Conservation (phyloP, 2,888 invertebrate genomes). For the Drosophila limbata region DNA sequence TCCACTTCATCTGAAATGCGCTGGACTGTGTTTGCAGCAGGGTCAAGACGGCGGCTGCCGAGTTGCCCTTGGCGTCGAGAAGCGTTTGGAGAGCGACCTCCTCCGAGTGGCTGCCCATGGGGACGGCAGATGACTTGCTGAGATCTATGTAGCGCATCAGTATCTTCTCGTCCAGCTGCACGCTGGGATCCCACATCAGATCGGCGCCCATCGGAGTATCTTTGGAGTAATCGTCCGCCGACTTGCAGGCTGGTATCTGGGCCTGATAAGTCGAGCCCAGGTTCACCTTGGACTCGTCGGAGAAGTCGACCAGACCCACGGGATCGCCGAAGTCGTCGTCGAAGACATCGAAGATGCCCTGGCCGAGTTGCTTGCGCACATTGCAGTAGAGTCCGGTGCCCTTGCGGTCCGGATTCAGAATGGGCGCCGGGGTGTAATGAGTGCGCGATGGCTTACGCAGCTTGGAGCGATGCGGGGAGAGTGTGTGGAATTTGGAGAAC, state of each 20-base stretch:
- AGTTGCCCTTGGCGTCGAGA: constrained; percentile 94
- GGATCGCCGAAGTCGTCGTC: constrained; percentile 84
- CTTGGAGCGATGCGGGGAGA: constrained; percentile 84
- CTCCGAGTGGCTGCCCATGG: constrained; percentile 96
- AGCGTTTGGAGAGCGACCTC: constrained; percentile 96
- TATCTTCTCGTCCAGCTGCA: constrained; percentile 86
- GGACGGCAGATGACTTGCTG: constrained; percentile 97
- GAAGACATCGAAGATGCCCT: constrained; percentile 82
- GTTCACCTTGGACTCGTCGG: constrained; percentile 90
- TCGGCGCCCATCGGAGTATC: constrained; percentile 84
- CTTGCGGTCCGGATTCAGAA: constrained; percentile 95
- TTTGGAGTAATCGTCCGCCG: constrained; percentile 29
- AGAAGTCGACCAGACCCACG: constrained; percentile 83
- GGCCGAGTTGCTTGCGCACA: constrained; percentile 81
- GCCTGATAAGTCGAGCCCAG: constrained; percentile 95
- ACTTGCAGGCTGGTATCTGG: constrained; percentile 88
- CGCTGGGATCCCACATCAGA: constrained; percentile 94
- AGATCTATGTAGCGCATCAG: constrained; percentile 97
- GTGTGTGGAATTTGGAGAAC: constrained; percentile 80
- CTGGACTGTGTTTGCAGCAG: constrained; percentile 91
- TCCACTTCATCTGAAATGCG: constrained; percentile 93
- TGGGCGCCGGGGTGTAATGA: constrained; percentile 96
- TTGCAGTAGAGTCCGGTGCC: constrained; percentile 91
- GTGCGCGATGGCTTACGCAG: constrained; percentile 84
- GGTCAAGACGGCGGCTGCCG: constrained; percentile 94